These are phyloP conservation scores for Carpatolechia fugitivella DNA, from an alignment of 2,888 invertebrate genomes.

Conservation along the genomic window DNA sequence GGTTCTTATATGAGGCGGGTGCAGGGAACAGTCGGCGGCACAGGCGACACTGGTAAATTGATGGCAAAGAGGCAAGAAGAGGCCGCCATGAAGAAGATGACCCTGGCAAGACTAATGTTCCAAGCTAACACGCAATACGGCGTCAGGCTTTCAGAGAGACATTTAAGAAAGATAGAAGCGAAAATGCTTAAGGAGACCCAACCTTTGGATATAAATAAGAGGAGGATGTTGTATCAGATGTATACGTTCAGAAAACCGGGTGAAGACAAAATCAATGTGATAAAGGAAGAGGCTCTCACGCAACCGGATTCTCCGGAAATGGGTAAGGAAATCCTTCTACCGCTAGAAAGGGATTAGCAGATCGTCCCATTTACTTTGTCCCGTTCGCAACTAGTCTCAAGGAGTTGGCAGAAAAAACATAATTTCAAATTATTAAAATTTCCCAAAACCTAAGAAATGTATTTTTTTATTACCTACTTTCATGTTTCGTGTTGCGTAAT, in stretches of 20 bases:
- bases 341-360: no score
- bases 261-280: background rate
- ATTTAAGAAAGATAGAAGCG: background rate
- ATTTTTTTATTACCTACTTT: no score
- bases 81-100: background rate
- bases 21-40: no score
- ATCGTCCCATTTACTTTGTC: no score
- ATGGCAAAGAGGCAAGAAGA: background rate
- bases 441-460: no score
- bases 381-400: no score
- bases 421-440: no score
- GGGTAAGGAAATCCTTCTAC: background rate
- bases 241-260: constrained; percentile 4
- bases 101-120: background rate
- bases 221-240: constrained; percentile 3
- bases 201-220: constrained; percentile 4
- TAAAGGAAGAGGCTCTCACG: background rate
- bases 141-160: background rate
- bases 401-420: no score
- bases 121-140: background rate
- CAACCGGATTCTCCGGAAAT: background rate
- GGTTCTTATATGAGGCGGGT: no score
- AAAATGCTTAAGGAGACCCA: background rate
- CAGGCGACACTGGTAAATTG: no score
- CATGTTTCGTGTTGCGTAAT: no score